A percentile compares a stretch with the other conserved stretches of the same genome.
Conservation (phyloP, 2,113 vertebrate species). For the Lycaon pictus region DNA sequence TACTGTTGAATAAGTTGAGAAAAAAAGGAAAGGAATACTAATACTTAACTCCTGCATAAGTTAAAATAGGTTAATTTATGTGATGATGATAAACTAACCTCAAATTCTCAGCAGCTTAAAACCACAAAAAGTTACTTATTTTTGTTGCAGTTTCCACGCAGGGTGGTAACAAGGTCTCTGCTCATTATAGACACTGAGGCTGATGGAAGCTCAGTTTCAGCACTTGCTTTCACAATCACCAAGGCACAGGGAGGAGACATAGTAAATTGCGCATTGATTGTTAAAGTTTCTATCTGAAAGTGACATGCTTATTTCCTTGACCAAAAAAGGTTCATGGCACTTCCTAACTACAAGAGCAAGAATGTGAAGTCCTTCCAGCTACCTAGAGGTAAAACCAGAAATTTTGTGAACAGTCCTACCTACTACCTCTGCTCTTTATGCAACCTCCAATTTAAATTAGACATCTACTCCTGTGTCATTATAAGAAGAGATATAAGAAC, state of each 20-base stretch:
- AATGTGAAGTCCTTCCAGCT: not conserved
- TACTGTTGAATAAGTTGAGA: not conserved
- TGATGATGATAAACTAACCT: not conserved
- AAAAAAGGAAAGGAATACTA: not conserved
- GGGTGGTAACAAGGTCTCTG: not conserved
- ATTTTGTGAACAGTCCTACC: not conserved
- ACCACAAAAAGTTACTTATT: not conserved
- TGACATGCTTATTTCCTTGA: not conserved
- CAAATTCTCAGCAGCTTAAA: not conserved
- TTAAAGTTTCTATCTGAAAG: not conserved
- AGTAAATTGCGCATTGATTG: not conserved
- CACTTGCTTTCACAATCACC: not conserved
- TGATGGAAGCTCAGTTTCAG: not conserved
- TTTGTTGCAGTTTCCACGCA: not conserved
- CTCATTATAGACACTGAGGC: not conserved
- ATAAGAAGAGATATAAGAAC: not conserved
- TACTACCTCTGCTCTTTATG: not conserved
- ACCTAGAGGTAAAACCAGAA: not conserved
- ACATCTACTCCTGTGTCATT: not conserved
- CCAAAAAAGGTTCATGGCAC: not conserved
- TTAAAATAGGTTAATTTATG: slow-evolving; percentile 25
- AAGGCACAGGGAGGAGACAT: not conserved
- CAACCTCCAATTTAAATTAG: not conserved
- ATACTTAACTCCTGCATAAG: not conserved
- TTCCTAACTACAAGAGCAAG: not conserved